phyloP scores from a whole-genome alignment of 1,140 invertebrate genomes.

The Drosophila miranda region DNA sequence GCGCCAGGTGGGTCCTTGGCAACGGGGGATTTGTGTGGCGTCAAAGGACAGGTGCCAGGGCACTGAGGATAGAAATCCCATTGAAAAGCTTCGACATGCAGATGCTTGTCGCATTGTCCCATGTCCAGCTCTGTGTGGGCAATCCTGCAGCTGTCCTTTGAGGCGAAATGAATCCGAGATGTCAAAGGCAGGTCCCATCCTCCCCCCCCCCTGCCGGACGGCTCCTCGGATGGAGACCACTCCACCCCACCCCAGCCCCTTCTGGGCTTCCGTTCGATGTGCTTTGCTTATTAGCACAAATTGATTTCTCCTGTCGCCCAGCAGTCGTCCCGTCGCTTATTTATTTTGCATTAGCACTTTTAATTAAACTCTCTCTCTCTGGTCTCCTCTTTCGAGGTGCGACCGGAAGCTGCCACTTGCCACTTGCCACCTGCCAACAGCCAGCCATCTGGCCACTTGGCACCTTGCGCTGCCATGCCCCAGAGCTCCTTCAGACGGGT shows the following conservation, averaged over 20 bases:
- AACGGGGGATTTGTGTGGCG: slow-evolving; percentile 51
- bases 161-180: slow-evolving; percentile 19
- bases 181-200: slow-evolving; percentile 24
- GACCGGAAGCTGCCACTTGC: slow-evolving; percentile 23
- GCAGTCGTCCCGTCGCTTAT: slow-evolving; percentile 48
- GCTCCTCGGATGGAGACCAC: no score
- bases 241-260: not conserved
- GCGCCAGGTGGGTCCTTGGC: slow-evolving; percentile 12
- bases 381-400: not conserved
- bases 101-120: not conserved
- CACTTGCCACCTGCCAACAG: not conserved
- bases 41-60: slow-evolving; percentile 51
- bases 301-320: slow-evolving; percentile 68
- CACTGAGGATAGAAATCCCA: slow-evolving; percentile 12
- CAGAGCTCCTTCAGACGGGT: no score
- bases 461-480: slow-evolving; percentile 16
- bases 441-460: slow-evolving; percentile 6
- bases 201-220: not conserved
- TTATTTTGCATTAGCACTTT: slow-evolving; percentile 80
- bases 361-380: slow-evolving; percentile 64
- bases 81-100: slow-evolving; percentile 7
- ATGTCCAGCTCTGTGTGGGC: not conserved
- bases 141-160: slow-evolving; percentile 23
- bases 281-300: slow-evolving; percentile 71
- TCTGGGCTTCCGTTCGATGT: slow-evolving; percentile 4